Conservation (phyloP, 2,113 vertebrate genomes). For the Columba janthina region DNA sequence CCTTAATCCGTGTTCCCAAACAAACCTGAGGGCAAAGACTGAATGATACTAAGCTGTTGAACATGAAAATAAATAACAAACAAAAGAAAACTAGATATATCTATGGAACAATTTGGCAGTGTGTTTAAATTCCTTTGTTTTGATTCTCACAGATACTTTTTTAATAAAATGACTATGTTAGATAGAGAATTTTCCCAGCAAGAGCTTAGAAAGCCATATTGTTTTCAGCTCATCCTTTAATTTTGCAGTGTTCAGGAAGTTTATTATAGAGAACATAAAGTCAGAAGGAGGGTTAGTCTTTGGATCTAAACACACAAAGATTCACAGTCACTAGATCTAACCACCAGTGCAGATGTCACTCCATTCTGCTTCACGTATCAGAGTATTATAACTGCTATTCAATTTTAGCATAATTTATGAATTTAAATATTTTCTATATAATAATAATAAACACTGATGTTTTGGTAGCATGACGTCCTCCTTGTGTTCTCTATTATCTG, state of each 20-base stretch:
- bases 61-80: slow-evolving; percentile 41
- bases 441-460: not conserved
- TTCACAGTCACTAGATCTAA: not conserved
- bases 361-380: not conserved
- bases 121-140: slow-evolving; percentile 14
- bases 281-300: not conserved
- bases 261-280: not conserved
- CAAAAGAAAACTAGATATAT: slow-evolving; percentile 28
- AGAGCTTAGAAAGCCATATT: not conserved
- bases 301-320: not conserved
- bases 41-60: slow-evolving; percentile 31
- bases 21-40: slow-evolving; percentile 38
- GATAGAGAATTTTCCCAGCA: not conserved
- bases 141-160: slow-evolving; percentile 14
- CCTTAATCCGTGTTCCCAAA: slow-evolving; percentile 42
- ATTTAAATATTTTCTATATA: not conserved
- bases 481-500: not conserved
- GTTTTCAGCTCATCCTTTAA: slow-evolving; percentile 11
- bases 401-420: not conserved
- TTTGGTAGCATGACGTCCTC: not conserved
- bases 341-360: not conserved
- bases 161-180: not conserved
- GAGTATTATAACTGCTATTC: not conserved
- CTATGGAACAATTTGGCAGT: not conserved
- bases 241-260: not conserved